These are phyloP conservation scores for Clupea harengus DNA, from an alignment of 2,113 vertebrate genomes.

Conservation along the genomic window DNA sequence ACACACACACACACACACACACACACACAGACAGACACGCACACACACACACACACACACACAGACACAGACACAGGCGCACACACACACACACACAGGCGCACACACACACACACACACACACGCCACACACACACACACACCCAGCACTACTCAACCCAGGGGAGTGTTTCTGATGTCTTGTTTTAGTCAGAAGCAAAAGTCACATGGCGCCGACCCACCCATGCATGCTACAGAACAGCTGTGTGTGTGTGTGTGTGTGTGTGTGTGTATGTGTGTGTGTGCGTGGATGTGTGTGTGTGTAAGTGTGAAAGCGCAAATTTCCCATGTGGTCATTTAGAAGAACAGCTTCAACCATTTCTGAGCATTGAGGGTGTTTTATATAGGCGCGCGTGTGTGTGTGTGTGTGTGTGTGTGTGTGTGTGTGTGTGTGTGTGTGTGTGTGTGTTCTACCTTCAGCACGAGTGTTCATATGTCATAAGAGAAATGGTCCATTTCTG, in stretches of 20 bases:
- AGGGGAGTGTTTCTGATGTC: slow-evolving; percentile 33
- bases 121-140: slow-evolving; percentile 17
- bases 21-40: too few relatives aligned
- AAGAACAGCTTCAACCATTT: background rate
- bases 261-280: background rate
- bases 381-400: background rate
- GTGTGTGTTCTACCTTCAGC: background rate
- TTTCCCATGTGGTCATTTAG: background rate
- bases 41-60: too few relatives aligned
- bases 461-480: slow-evolving; percentile 28
- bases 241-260: slow-evolving; percentile 31
- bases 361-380: background rate
- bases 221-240: slow-evolving; percentile 36
- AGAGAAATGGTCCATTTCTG: background rate
- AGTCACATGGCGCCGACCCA: slow-evolving; percentile 5
- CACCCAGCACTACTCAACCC: background rate
- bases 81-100: slow-evolving; percentile 23
- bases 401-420: slow-evolving; percentile 3
- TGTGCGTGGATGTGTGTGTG: background rate
- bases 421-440: slow-evolving; percentile 14
- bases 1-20: slow-evolving; percentile 16
- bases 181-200: slow-evolving; percentile 26
- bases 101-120: slow-evolving; percentile 18
- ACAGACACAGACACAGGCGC: too few relatives aligned
- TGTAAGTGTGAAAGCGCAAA: background rate